Percentiles rank a stretch among this genome's conserved stretches.
Evolutionary conservation across 2,113 vertebrate species (phyloP).

Genomic region (Passer domesticus): DNA sequence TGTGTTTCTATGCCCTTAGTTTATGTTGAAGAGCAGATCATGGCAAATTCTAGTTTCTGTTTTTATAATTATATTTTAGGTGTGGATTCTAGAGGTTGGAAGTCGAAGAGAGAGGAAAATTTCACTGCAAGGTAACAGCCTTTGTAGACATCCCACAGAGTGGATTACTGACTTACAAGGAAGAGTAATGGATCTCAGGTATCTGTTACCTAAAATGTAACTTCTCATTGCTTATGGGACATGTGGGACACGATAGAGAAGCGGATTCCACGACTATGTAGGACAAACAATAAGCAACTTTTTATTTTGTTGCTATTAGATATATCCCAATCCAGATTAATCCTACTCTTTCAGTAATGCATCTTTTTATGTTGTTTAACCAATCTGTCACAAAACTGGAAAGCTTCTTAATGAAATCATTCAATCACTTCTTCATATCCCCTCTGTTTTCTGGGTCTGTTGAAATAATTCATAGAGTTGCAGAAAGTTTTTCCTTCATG

Average conservation of each 20-base stretch:
- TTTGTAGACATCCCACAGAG: not conserved
- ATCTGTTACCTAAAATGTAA: not conserved
- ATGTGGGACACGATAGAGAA: not conserved
- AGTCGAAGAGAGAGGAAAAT: not conserved
- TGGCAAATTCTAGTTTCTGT: not conserved
- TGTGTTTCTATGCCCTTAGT: not conserved
- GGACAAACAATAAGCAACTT: not conserved
- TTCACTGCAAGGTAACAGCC: not conserved
- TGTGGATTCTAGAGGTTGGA: not conserved
- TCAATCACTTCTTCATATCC: not conserved
- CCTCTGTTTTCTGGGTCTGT: not conserved
- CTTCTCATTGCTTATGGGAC: not conserved
- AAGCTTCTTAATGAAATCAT: not conserved
- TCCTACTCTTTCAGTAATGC: not conserved
- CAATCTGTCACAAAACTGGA: not conserved
- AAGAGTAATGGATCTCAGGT: not conserved
- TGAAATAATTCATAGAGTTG: not conserved
- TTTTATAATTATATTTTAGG: not conserved
- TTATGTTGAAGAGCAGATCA: not conserved
- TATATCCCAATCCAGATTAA: not conserved
- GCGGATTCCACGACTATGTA: not conserved
- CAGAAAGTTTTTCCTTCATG: not conserved
- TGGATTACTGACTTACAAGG: not conserved
- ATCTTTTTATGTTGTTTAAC: not conserved
- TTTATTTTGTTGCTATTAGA: not conserved